These are phyloP conservation scores for Porites evermanni DNA, from an alignment of 92 coral and sea anemone genomes.

Conservation along the genomic window DNA sequence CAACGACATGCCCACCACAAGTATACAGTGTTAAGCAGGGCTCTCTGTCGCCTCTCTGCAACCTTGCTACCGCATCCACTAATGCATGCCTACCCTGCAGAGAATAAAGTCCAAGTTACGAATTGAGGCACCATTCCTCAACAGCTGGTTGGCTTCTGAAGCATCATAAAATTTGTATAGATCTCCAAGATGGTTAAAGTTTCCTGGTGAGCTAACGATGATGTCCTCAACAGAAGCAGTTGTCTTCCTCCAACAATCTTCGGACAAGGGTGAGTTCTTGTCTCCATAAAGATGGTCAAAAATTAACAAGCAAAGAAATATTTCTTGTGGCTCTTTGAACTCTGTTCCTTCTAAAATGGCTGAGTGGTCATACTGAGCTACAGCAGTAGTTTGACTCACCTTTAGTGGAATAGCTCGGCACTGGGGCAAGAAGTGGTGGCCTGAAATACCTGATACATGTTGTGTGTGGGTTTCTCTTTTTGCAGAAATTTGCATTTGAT, in stretches of 20 bases:
- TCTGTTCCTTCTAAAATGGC: conserved; percentile 8
- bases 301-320: conserved; percentile 50
- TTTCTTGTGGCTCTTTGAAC: conserved; percentile 2
- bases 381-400: conserved; percentile 61
- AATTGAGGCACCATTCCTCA: conserved; percentile 33
- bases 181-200: conserved; percentile 40
- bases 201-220: conserved; percentile 49
- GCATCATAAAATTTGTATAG: conserved; percentile 39
- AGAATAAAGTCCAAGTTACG: conserved; percentile 39
- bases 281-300: conserved; percentile 32
- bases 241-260: conserved; percentile 56
- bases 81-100: conserved; percentile 36
- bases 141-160: conserved; percentile 34
- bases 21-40: not conserved
- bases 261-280: conserved; percentile 25
- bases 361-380: conserved; percentile 34
- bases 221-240: conserved; percentile 41
- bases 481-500: conserved; percentile 13
- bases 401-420: conserved; percentile 56
- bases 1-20: not conserved
- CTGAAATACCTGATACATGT: conserved; percentile 45
- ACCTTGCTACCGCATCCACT: not conserved
- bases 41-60: not conserved
- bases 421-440: conserved; percentile 47
- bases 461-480: conserved; percentile 38